Evolutionary conservation across 2,797 vertebrate genomes (phyloP).

Genomic region (Enteromius mattozi): DNA sequence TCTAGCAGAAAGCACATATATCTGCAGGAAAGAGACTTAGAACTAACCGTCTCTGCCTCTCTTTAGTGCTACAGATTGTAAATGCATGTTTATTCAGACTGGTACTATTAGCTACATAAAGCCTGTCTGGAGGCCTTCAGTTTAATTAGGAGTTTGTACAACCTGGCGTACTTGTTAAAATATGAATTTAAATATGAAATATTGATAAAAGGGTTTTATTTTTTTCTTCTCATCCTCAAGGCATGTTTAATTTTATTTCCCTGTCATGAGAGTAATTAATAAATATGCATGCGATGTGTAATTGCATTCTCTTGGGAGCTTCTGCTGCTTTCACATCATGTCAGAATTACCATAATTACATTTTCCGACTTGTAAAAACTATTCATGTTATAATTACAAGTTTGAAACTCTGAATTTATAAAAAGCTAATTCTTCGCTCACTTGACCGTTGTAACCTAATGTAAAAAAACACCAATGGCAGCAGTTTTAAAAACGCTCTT

Average conservation of each 20-base stretch:
- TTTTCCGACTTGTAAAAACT: not conserved
- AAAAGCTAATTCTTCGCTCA: not conserved
- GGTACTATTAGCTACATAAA: not conserved
- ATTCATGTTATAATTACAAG: slow-evolving; percentile 17
- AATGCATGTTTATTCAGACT: not conserved
- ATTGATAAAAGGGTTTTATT: not conserved
- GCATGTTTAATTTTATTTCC: slow-evolving; percentile 5
- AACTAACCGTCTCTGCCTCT: not conserved
- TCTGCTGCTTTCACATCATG: not conserved
- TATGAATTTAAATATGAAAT: not conserved
- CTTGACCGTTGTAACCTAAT: not conserved
- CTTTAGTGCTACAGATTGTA: not conserved
- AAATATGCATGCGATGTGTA: not conserved
- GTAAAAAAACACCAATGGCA: slow-evolving; percentile 2
- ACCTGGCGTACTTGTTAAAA: not conserved
- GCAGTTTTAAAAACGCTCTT: not conserved
- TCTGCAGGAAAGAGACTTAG: not conserved
- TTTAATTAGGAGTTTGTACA: slow-evolving; percentile 14
- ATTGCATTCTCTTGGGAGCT: slow-evolving; percentile 15
- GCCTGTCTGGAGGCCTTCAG: not conserved
- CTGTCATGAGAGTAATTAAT: slow-evolving; percentile 7
- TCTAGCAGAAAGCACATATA: not conserved
- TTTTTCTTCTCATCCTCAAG: not conserved
- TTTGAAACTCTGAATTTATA: not conserved
- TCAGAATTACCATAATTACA: slow-evolving; percentile 22